Evolutionary conservation across 64 coral and sea anemone genomes (phyloP).

Genomic region (Dendrophyllia cribrosa): DNA sequence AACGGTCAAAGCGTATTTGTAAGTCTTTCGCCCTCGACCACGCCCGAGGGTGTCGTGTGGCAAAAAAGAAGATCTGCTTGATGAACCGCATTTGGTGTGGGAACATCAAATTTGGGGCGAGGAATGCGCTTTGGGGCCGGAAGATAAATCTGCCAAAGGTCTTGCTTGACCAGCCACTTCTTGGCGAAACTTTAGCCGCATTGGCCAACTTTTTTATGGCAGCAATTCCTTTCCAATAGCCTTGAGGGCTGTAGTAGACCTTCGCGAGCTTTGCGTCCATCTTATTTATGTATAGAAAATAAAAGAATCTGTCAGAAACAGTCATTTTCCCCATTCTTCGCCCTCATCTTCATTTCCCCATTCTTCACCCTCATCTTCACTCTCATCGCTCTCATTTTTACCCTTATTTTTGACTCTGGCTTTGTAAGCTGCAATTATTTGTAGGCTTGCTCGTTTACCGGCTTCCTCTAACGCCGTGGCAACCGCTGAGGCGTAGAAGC

Average conservation of each 20-base stretch:
- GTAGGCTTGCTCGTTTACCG: too few species aligned
- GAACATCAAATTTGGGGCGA: conserved; percentile 7
- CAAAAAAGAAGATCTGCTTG: too few species aligned
- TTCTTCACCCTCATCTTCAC: too few species aligned
- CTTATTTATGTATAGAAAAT: neutral
- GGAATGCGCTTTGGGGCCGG: neutral
- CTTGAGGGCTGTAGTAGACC: conserved; percentile 16
- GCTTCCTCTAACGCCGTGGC: too few species aligned
- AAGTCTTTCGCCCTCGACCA: neutral
- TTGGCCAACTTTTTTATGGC: conserved; percentile 46
- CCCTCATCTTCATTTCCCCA: too few species aligned
- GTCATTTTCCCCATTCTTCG: too few species aligned
- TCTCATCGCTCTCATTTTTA: too few species aligned
- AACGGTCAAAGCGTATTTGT: conserved; percentile 14
- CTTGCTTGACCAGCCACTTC: conserved; percentile 35
- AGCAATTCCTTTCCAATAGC: conserved; percentile 27
- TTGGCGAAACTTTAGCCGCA: conserved; percentile 4
- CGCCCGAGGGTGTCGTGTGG: too few species aligned
- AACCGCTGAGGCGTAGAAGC: too few species aligned
- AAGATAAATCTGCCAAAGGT: conserved; percentile 52
- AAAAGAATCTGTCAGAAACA: neutral
- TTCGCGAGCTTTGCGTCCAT: neutral
- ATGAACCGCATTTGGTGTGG: neutral
- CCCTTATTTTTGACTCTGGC: too few species aligned
- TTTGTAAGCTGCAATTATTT: too few species aligned